phyloP scores from a whole-genome alignment of 2,797 vertebrate species.

The Tiaroga cobitis region DNA sequence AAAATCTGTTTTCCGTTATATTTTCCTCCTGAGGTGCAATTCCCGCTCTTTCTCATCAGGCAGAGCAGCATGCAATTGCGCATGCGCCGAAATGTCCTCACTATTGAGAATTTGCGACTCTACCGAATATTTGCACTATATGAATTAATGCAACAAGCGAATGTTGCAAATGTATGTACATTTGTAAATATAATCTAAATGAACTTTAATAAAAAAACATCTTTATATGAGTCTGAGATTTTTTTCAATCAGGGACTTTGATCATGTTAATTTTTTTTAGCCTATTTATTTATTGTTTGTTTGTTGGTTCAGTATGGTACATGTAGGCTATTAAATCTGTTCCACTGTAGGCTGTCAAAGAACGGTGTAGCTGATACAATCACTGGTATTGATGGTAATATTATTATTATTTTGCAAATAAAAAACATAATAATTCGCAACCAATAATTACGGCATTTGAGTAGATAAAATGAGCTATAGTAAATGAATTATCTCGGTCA shows the following conservation, averaged over 20 bases:
- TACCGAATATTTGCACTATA: not conserved
- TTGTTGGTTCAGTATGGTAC: too few species aligned
- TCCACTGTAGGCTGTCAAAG: not conserved
- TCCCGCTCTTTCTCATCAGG: not conserved
- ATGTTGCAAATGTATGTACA: not conserved
- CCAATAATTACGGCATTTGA: not conserved
- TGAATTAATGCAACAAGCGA: not conserved
- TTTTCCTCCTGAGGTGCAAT: not conserved
- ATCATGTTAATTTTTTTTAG: not conserved
- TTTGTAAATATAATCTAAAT: conserved; percentile 49
- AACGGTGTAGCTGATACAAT: not conserved
- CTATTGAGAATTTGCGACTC: not conserved
- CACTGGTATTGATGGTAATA: not conserved
- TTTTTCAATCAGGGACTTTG: not conserved
- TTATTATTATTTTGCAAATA: not conserved
- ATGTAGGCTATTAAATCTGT: not conserved
- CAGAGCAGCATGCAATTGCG: not conserved
- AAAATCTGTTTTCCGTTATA: not conserved
- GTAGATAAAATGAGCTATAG: not conserved
- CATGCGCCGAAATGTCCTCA: not conserved
- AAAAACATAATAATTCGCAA: not conserved
- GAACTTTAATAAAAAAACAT: not conserved
- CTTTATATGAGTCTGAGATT: not conserved
- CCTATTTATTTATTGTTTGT: not conserved
- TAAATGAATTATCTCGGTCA: not conserved